Base-by-base conservation (phyloP, 37 sponge, comb jelly and placozoan genomes). In the Beroe ovata region DNA sequence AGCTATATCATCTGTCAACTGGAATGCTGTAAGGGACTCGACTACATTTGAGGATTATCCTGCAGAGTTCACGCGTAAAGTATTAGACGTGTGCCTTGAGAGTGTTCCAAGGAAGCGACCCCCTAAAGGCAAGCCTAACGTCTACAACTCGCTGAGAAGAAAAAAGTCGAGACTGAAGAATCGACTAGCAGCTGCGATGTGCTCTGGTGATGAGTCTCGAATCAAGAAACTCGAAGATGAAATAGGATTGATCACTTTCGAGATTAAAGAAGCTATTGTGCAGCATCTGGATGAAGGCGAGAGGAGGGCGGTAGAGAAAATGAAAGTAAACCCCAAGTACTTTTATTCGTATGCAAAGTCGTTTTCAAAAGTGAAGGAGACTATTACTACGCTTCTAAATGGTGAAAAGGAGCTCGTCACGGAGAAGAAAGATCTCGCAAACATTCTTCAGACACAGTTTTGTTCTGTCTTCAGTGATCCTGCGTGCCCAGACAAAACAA, bases 211-310 rank as follows among this genome's bases (percentile, higher is more conserved):
- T 58, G 18, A 58, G 18, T 11, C 59, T 58, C 59, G 59, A 18
- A 58, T 58, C 11, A 58, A 58, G 59, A 11, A 58, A 18, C 18
- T 58, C 11, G 59, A 58, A 18, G 59, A 58, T 58, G 59, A 18
- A 58, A 58, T 58, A 58, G 59, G 59, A 58, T 18, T 58, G 59
- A 58, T 58, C 59, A 58, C 59, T 58, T 58, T 58, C 59, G 59
- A 58, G 59, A 58, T 58, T 58, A 58, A 58, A 58, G 59, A 58
- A 58, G 59, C 59, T 58, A 58, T 58, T 58, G 59, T 58, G 59
- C 59, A 58, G 59, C 59, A 58, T 58, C 59, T 58, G 59, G 59
- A 58, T 58, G 59, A 58, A 58, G 59, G 59, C 59, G 59, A 58
- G 18, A 58, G 11, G 59, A 58, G 59, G 59, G 59, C 59, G 18